A percentile compares a stretch with the other conserved stretches of the same genome.
phyloP scores from a whole-genome alignment of 2,113 vertebrate species.

The Lipophrys pholis region DNA sequence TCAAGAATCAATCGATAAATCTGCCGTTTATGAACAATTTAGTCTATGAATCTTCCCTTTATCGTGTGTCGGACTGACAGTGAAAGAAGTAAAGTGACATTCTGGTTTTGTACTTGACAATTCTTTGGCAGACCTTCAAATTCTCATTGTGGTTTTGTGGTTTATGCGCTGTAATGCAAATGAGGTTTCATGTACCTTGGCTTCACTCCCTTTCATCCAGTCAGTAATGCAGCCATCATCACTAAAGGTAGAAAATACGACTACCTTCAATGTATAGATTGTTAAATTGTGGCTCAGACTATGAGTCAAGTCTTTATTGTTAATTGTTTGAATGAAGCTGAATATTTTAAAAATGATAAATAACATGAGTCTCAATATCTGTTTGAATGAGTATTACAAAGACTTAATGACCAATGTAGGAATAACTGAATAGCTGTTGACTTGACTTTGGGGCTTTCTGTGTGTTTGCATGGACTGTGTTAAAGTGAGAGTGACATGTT shows the following conservation, averaged over 20 bases:
- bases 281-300: no score
- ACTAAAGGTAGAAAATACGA: neutral
- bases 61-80: neutral
- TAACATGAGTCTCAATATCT: no score
- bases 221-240: neutral
- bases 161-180: slow-evolving; percentile 18
- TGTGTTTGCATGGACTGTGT: no score
- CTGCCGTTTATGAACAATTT: neutral
- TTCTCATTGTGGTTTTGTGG: slow-evolving; percentile 29
- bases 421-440: no score
- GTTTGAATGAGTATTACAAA: no score
- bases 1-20: slow-evolving; percentile 1
- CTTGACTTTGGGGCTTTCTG: no score
- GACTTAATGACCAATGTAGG: no score
- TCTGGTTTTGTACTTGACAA: slow-evolving; percentile 29
- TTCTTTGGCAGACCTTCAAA: slow-evolving; percentile 29
- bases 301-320: no score
- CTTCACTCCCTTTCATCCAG: neutral
- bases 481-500: no score
- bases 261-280: neutral
- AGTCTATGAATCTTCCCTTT: no score
- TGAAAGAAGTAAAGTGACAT: neutral
- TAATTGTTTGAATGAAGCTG: no score
- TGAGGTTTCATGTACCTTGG: slow-evolving; percentile 17
- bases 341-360: no score